phyloP scores from a whole-genome alignment of 2,888 invertebrate genomes.

The Marasmarcha lunaedactyla region DNA sequence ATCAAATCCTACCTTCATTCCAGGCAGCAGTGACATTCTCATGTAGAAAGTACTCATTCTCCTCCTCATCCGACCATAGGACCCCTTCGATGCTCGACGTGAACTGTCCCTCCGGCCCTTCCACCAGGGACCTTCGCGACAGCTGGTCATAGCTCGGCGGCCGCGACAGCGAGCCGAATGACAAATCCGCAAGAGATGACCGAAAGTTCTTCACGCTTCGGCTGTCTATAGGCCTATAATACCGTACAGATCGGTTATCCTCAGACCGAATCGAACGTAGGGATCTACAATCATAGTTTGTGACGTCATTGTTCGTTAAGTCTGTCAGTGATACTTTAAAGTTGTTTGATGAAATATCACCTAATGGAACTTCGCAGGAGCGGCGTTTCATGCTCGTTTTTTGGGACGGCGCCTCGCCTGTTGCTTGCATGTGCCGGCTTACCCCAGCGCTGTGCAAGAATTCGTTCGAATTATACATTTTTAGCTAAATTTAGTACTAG shows the following conservation, averaged over 20 bases:
- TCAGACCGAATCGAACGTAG: slow-evolving; percentile 49
- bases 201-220: slow-evolving; percentile 57
- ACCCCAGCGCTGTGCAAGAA: slow-evolving; percentile 60
- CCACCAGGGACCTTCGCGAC: slow-evolving; percentile 53
- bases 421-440: slow-evolving; percentile 60
- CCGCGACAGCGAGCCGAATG: slow-evolving; percentile 38
- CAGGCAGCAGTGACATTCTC: slow-evolving; percentile 60
- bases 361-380: slow-evolving; percentile 59
- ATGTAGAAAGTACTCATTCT: slow-evolving; percentile 62
- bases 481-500: slow-evolving; percentile 29
- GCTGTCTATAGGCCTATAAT: slow-evolving; percentile 54
- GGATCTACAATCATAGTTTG: slow-evolving; percentile 48
- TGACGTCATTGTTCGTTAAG: slow-evolving; percentile 37
- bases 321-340: slow-evolving; percentile 61
- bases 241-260: slow-evolving; percentile 37
- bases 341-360: slow-evolving; percentile 55
- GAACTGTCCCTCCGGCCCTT: slow-evolving; percentile 41
- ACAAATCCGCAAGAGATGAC: slow-evolving; percentile 52
- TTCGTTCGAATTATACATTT: slow-evolving; percentile 60
- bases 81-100: slow-evolving; percentile 67
- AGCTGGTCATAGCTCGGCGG: slow-evolving; percentile 60
- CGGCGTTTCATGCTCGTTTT: slow-evolving; percentile 60
- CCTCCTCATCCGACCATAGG: slow-evolving; percentile 66
- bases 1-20: slow-evolving; percentile 66
- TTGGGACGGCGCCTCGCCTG: slow-evolving; percentile 56